A percentile compares a stretch with the other conserved stretches of the same genome.
These are phyloP conservation scores for Muscicapa adusta DNA, from an alignment of 2,113 vertebrate genomes.

Conservation along the genomic window DNA sequence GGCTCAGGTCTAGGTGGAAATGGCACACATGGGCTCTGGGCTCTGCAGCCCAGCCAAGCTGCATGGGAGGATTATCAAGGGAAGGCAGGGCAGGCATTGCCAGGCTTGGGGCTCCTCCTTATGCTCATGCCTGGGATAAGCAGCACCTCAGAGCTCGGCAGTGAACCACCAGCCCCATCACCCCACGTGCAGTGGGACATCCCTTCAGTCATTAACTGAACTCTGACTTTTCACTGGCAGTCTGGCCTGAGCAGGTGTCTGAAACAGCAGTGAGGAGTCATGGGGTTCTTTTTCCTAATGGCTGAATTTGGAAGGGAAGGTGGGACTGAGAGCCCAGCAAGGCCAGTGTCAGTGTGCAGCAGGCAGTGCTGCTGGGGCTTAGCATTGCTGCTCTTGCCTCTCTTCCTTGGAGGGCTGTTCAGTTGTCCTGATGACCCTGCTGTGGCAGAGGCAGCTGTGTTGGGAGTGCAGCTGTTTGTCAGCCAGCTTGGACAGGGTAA, in stretches of 20 bases:
- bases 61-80: neutral
- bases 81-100: neutral
- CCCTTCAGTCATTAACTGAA: neutral
- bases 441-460: neutral
- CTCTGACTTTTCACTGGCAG: neutral
- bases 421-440: neutral
- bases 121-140: neutral
- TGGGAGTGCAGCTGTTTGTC: neutral
- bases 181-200: accelerated
- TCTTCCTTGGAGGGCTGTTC: neutral
- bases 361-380: neutral
- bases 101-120: neutral
- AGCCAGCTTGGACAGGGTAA: neutral
- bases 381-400: neutral
- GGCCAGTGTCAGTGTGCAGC: neutral
- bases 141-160: neutral
- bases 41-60: neutral
- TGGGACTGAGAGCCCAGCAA: neutral
- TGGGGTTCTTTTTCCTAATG: neutral
- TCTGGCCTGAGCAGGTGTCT: neutral
- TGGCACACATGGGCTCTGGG: neutral
- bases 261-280: neutral
- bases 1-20: neutral
- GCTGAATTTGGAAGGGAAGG: neutral
- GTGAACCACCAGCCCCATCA: neutral